Conservation (phyloP, 2,113 vertebrate genomes). For the Thunnus maccoyii region DNA sequence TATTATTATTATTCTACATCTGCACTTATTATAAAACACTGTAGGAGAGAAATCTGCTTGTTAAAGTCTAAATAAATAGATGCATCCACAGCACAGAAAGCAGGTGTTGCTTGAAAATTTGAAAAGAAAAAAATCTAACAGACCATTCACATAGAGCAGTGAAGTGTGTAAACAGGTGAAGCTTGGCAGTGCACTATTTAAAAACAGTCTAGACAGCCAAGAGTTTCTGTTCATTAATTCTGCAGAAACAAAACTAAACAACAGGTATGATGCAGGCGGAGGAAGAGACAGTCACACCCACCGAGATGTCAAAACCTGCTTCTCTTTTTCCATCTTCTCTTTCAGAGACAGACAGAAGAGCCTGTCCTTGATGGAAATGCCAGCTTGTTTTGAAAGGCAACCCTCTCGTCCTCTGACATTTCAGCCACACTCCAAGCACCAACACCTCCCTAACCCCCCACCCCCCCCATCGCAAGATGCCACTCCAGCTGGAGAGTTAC, state of each 20-base stretch:
- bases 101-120: background rate
- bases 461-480: background rate
- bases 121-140: too few relatives aligned
- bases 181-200: background rate
- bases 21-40: too few relatives aligned
- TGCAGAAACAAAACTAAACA: slow-evolving; percentile 12
- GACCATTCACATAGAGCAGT: background rate
- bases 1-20: too few relatives aligned
- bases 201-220: background rate
- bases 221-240: background rate
- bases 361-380: slow-evolving; percentile 67
- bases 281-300: slow-evolving; percentile 6
- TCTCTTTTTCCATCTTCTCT: slow-evolving; percentile 54
- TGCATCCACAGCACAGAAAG: background rate
- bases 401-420: slow-evolving; percentile 77
- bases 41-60: too few relatives aligned
- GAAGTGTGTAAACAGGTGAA: background rate
- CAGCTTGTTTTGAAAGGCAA: slow-evolving; percentile 84
- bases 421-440: slow-evolving; percentile 36
- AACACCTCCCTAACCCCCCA: background rate
- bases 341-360: slow-evolving; percentile 40
- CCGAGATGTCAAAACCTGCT: slow-evolving; percentile 47
- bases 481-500: slow-evolving; percentile 17
- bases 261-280: slow-evolving; percentile 39
- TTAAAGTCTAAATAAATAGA: background rate